These are phyloP conservation scores for Galago senegalensis DNA, from an alignment of 2,797 vertebrate species.

Conservation along the genomic window DNA sequence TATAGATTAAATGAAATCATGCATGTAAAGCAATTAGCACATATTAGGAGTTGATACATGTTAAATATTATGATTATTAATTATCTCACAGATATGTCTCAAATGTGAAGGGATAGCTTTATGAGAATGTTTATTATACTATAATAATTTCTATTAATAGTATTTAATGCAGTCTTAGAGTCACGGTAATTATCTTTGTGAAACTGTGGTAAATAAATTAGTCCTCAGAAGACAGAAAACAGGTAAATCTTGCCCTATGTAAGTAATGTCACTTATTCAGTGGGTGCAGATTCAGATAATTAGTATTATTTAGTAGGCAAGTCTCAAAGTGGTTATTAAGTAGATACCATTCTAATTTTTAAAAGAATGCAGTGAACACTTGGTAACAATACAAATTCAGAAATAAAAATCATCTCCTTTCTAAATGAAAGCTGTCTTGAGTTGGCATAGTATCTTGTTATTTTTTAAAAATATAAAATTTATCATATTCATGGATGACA, in stretches of 20 bases:
- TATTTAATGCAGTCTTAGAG: neutral
- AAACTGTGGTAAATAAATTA: neutral
- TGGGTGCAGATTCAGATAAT: neutral
- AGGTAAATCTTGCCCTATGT: neutral
- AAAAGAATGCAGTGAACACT: neutral
- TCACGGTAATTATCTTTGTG: conserved; percentile 48
- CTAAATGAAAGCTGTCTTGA: neutral
- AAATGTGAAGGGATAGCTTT: conserved; percentile 23
- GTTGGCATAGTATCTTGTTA: neutral
- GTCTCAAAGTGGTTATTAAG: neutral
- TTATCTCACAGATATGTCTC: conserved; percentile 42
- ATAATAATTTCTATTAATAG: conserved; percentile 27
- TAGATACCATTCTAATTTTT: neutral
- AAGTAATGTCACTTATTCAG: neutral
- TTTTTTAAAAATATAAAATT: neutral
- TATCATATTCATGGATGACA: neutral
- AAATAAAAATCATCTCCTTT: neutral
- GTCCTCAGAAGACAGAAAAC: neutral
- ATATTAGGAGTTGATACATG: conserved; percentile 59
- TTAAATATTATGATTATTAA: conserved; percentile 70
- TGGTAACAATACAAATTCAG: neutral
- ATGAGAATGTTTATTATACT: conserved; percentile 7
- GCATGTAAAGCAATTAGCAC: conserved; percentile 60
- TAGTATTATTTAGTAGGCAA: neutral
- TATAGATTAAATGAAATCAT: conserved; percentile 69